These are phyloP conservation scores for Ditylenchus weischeri DNA, from an alignment of 2,888 invertebrate species.

Conservation along the genomic window DNA sequence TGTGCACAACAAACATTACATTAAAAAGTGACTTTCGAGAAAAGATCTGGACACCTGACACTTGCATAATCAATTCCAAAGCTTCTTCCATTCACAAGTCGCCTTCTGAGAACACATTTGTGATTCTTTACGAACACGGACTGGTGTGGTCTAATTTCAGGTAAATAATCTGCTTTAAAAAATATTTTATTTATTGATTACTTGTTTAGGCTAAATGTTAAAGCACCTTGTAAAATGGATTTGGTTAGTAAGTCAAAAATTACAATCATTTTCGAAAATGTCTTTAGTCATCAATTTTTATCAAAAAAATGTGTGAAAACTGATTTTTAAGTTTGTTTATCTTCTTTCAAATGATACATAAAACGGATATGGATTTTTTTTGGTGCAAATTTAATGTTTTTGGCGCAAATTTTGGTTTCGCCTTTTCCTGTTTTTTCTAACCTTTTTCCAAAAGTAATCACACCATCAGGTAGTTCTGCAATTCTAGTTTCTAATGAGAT, in stretches of 20 bases:
- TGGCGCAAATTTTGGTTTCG: too few species aligned
- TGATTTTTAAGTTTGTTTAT: too few species aligned
- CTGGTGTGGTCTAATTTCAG: constrained; percentile 58
- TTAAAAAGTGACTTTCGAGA: constrained; percentile 57
- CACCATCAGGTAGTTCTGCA: too few species aligned
- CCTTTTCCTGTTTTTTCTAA: too few species aligned
- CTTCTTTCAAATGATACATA: background rate
- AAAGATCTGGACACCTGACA: constrained; percentile 58
- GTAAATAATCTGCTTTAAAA: constrained; percentile 7
- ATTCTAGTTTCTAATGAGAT: too few species aligned
- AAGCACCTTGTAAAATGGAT: constrained; percentile 54
- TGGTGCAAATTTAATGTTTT: too few species aligned
- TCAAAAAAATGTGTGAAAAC: too few species aligned
- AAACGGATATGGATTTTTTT: too few species aligned
- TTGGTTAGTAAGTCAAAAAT: constrained; percentile 19
- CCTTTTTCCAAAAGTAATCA: too few species aligned
- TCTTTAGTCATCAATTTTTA: background rate
- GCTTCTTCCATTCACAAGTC: constrained; percentile 53
- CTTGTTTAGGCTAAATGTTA: constrained; percentile 48
- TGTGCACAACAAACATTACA: constrained; percentile 58
- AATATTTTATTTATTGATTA: background rate
- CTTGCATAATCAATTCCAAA: constrained; percentile 53
- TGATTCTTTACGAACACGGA: constrained; percentile 58
- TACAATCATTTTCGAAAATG: background rate
- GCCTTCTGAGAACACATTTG: constrained; percentile 58